Evolutionary conservation across 2,888 invertebrate genomes (phyloP).

Genomic region (Trachelus stipa): DNA sequence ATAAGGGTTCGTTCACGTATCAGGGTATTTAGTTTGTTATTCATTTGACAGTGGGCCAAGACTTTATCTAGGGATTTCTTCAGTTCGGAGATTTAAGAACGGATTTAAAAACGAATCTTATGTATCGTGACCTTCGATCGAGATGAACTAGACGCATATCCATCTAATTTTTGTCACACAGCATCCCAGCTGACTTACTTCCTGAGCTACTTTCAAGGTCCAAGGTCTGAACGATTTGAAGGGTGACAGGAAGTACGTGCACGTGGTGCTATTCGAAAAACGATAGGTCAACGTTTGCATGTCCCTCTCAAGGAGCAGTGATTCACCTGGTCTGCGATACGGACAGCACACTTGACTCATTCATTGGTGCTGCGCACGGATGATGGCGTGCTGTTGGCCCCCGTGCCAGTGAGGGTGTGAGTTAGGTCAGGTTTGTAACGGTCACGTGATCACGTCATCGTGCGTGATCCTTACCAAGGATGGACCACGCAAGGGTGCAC

Average conservation of each 20-base stretch:
- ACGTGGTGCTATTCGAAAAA: neutral
- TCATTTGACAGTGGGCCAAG: neutral
- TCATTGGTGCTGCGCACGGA: constrained; percentile 20
- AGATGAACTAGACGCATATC: neutral
- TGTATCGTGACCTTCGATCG: neutral
- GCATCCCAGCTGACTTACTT: neutral
- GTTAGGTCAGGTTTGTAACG: constrained; percentile 62
- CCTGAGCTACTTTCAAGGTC: neutral
- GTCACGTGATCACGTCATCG: constrained; percentile 62
- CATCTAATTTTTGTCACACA: neutral
- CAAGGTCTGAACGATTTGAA: neutral
- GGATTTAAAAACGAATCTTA: neutral
- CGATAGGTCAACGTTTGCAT: constrained; percentile 6
- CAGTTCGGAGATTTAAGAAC: neutral
- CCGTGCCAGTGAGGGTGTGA: constrained; percentile 42
- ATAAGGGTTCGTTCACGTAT: neutral
- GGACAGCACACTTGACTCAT: constrained; percentile 11
- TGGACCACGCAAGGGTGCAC: constrained; percentile 54
- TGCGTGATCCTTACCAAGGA: constrained; percentile 50
- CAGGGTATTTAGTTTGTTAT: neutral
- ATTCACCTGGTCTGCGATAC: constrained; percentile 10
- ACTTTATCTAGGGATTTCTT: neutral
- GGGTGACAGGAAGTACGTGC: neutral
- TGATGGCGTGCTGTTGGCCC: constrained; percentile 31
- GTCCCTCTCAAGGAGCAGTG: constrained; percentile 9